Conservation (phyloP, 2,888 invertebrate genomes). For the Calameuta idolon region DNA sequence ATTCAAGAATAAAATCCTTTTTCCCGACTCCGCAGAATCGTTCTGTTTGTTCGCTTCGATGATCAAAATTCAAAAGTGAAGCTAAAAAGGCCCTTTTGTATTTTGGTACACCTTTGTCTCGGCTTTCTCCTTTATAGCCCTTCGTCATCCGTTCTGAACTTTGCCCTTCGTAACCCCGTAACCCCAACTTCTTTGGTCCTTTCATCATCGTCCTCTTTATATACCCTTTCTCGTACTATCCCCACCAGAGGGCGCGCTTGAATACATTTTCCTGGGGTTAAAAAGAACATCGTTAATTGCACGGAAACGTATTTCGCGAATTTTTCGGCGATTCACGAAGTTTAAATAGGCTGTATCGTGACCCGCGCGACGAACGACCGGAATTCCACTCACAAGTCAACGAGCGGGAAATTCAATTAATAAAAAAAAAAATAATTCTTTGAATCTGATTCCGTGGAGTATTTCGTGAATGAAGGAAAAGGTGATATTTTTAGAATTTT, state of each 20-base stretch:
- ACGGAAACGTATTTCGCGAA: constrained; percentile 37
- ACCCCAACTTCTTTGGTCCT: constrained; percentile 32
- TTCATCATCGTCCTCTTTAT: constrained; percentile 25
- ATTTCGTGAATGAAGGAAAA: neutral
- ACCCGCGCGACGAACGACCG: neutral
- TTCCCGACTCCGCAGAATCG: constrained; percentile 23
- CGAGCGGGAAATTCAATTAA: neutral
- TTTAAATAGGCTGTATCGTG: neutral
- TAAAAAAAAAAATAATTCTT: neutral
- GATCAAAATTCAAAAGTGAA: constrained; percentile 41
- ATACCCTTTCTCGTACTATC: neutral
- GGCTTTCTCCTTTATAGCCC: constrained; percentile 38
- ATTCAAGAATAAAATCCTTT: neutral
- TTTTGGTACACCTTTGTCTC: constrained; percentile 36
- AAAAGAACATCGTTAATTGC: constrained; percentile 42
- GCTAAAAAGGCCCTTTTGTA: constrained; percentile 38
- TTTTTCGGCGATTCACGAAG: constrained; percentile 27
- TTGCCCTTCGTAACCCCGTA: constrained; percentile 13
- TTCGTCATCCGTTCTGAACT: constrained; percentile 29
- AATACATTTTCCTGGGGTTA: constrained; percentile 42
- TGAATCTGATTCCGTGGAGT: neutral
- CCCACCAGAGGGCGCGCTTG: constrained; percentile 14
- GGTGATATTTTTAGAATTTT: too few species aligned
- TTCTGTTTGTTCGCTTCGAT: constrained; percentile 35
- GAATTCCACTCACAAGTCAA: neutral